A percentile compares a stretch with the other conserved stretches of the same genome.
phyloP scores from a whole-genome alignment of 2,888 invertebrate species.

The Leuctra nigra region DNA sequence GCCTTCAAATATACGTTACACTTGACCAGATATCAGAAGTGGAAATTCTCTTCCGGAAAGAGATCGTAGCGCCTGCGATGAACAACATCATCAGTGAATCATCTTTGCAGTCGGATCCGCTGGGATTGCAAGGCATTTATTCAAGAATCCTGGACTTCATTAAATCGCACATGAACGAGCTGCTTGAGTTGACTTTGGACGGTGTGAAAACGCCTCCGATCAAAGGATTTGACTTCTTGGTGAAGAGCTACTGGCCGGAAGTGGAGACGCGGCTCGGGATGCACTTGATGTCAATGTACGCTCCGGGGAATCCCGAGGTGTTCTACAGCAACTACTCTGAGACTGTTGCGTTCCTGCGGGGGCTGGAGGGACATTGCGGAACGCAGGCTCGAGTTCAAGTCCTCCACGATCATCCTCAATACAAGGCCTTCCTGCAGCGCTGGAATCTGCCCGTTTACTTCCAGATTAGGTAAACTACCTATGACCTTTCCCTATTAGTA shows the following conservation, averaged over 20 bases:
- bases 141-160: conserved; percentile 63
- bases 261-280: conserved; percentile 73
- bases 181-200: conserved; percentile 37
- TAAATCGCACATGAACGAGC: conserved; percentile 54
- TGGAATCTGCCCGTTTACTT: conserved; percentile 97
- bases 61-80: conserved; percentile 60
- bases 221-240: conserved; percentile 66
- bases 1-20: conserved; percentile 53
- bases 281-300: conserved; percentile 78
- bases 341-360: conserved; percentile 66
- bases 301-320: conserved; percentile 84
- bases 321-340: conserved; percentile 78
- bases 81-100: conserved; percentile 64
- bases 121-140: conserved; percentile 65
- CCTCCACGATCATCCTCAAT: conserved; percentile 61
- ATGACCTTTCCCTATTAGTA: not conserved
- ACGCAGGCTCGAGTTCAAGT: conserved; percentile 50
- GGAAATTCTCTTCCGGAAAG: conserved; percentile 61
- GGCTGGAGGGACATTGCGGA: conserved; percentile 60
- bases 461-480: conserved; percentile 69
- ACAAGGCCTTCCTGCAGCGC: conserved; percentile 70
- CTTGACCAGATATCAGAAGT: conserved; percentile 63
- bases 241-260: conserved; percentile 84
- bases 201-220: conserved; percentile 39
- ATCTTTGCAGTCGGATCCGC: conserved; percentile 51